Evolutionary conservation across 1,140 invertebrate species (phyloP).

Genomic region (Anagrus nilaparvatae): DNA sequence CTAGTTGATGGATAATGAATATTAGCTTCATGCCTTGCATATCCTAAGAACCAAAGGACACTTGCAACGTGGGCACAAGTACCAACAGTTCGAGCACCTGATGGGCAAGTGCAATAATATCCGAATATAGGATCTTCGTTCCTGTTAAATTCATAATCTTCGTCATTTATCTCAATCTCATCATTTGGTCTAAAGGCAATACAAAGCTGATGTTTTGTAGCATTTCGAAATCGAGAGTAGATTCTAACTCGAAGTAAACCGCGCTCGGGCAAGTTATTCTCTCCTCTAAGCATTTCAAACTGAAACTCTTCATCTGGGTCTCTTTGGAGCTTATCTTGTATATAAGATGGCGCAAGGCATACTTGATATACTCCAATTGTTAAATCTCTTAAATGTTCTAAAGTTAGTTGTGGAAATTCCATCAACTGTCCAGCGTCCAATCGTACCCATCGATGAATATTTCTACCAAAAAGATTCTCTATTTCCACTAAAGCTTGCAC

Average conservation of each 20-base stretch:
- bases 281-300: no score
- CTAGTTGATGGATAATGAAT: slow-evolving; percentile 9
- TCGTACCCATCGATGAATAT: not conserved
- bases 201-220: not conserved
- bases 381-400: not conserved
- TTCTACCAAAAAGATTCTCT: not conserved
- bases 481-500: not conserved
- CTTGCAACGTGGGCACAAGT: slow-evolving; percentile 6
- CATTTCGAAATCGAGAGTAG: not conserved
- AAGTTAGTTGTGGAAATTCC: not conserved
- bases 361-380: not conserved
- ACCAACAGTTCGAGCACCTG: slow-evolving; percentile 7
- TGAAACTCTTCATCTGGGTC: not conserved
- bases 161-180: not conserved
- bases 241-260: not conserved
- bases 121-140: not conserved
- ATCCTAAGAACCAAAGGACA: slow-evolving; percentile 8
- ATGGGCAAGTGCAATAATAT: slow-evolving; percentile 2
- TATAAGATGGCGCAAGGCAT: not conserved
- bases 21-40: slow-evolving; percentile 9
- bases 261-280: not conserved
- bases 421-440: not conserved
- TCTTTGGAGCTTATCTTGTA: not conserved
- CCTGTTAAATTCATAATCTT: no score
- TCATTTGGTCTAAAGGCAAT: not conserved